Evolutionary conservation across 2,888 invertebrate species (phyloP), one percentile per base, ranked within the genome.

Genomic region (Tenthredo amoena): DNA sequence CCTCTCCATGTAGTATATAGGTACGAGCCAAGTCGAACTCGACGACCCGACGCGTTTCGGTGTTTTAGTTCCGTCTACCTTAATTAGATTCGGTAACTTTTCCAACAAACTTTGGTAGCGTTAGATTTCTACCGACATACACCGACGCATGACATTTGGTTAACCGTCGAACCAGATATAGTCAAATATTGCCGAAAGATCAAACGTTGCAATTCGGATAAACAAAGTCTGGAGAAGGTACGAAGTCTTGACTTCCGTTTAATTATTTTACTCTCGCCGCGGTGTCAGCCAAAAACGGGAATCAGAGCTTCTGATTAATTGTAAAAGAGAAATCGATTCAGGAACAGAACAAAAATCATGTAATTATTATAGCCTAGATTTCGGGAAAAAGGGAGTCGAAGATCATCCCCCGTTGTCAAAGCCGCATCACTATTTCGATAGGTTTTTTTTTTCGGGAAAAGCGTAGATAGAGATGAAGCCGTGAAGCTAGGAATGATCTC

Each of bases 51-150:
- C 58, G 79, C 79, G 21, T 79, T 58, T 79, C 31, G 58, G 58
- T 62, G 15, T 81, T 81, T 81, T 62, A 81, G 81, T 81, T 81
- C 37, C 81, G 21, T 62, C 81, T 81, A 81, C 62, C 40, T 81
- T 81, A 62, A 81, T 81, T 81, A 81, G 81, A 40, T 81, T 62
- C n/a, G 15, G 12, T 21, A 81, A 81, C 81, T 81, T 40, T 34
- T n/a, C 6, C 62, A n/a, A 37, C 37, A 21, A 81, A 81, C 40
- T 81, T 81, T 37, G 6, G 21, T 34, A 15, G n/a, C 21, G 81
- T 40, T 62, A 40, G 62, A 81, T 81, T 62, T 34, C 81, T n/a
- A 21, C 62, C 58, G 21, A 62, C 68, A 68, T n/a, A 58, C n/a
- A 50, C 37, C 79, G 18, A 58, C 15, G n/a, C 15, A 31, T 26